phyloP scores from a whole-genome alignment of 2,888 invertebrate genomes.

The Mythimna albipuncta region DNA sequence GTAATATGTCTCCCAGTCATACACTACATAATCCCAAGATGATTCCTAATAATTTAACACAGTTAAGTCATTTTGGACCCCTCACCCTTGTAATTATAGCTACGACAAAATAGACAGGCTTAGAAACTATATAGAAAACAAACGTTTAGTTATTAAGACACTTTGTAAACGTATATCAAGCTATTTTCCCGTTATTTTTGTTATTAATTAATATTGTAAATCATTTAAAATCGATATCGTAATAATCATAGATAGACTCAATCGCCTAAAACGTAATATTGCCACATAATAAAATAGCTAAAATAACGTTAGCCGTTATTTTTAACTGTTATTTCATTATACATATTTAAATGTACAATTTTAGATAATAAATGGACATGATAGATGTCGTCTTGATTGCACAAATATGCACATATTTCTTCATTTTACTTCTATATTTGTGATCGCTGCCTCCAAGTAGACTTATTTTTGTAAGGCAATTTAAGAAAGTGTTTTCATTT shows the following conservation, averaged over 20 bases:
- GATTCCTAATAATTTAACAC: slow-evolving; percentile 74
- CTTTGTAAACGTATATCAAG: slow-evolving; percentile 69
- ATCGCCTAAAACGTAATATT: slow-evolving; percentile 63
- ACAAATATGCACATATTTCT: slow-evolving; percentile 58
- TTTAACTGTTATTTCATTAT: slow-evolving; percentile 61
- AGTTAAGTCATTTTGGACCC: slow-evolving; percentile 67
- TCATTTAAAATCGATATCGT: slow-evolving; percentile 59
- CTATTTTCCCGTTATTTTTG: slow-evolving; percentile 62
- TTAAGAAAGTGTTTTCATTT: background rate
- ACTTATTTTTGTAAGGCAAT: slow-evolving; percentile 39
- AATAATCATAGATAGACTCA: slow-evolving; percentile 67
- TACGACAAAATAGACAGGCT: slow-evolving; percentile 68
- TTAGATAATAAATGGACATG: slow-evolving; percentile 58
- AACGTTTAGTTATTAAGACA: slow-evolving; percentile 65
- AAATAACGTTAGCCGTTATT: slow-evolving; percentile 60
- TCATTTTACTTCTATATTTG: slow-evolving; percentile 34
- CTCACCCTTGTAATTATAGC: slow-evolving; percentile 77
- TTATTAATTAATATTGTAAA: slow-evolving; percentile 49
- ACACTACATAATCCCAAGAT: slow-evolving; percentile 84
- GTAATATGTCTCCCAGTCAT: slow-evolving; percentile 72
- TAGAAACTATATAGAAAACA: slow-evolving; percentile 66
- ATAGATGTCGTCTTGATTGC: slow-evolving; percentile 61
- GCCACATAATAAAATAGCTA: slow-evolving; percentile 54
- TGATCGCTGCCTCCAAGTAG: slow-evolving; percentile 47
- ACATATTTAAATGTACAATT: slow-evolving; percentile 59